Evolutionary conservation across 1,140 invertebrate species (phyloP).

Genomic region (Zeugodacus cucurbitae): DNA sequence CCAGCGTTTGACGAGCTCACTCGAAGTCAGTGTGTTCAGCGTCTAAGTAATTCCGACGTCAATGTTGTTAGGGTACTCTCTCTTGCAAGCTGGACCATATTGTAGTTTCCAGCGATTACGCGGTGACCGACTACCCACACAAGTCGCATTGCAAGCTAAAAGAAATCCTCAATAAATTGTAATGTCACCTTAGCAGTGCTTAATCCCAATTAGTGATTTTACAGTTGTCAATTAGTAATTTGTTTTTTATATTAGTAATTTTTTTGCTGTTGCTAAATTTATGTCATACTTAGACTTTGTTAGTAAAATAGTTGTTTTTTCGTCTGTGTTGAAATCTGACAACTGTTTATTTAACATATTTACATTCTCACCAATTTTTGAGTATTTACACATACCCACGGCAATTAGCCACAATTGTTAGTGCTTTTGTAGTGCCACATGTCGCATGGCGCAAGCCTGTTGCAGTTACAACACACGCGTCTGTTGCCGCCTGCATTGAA

Average conservation of each 20-base stretch:
- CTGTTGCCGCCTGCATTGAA: background rate
- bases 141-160: too few species aligned
- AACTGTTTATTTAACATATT: background rate
- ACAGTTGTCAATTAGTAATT: background rate
- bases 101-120: too few species aligned
- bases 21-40: too few species aligned
- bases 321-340: slow-evolving; percentile 6
- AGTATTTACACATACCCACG: background rate
- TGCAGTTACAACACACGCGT: background rate
- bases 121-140: too few species aligned
- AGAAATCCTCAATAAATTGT: too few species aligned
- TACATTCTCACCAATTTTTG: background rate
- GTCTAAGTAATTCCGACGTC: too few species aligned
- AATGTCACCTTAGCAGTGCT: background rate
- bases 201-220: slow-evolving; percentile 11
- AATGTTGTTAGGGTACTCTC: too few species aligned
- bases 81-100: too few species aligned
- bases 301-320: background rate
- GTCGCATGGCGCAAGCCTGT: background rate
- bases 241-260: background rate
- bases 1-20: too few species aligned
- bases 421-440: background rate
- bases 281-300: background rate
- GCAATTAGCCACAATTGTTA: slow-evolving; percentile 42
- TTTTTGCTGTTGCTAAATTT: background rate